Percentiles rank a stretch among this genome's conserved stretches.
Evolutionary conservation across 2,797 vertebrate species (phyloP).

Genomic region (Xiphophorus birchmanni): DNA sequence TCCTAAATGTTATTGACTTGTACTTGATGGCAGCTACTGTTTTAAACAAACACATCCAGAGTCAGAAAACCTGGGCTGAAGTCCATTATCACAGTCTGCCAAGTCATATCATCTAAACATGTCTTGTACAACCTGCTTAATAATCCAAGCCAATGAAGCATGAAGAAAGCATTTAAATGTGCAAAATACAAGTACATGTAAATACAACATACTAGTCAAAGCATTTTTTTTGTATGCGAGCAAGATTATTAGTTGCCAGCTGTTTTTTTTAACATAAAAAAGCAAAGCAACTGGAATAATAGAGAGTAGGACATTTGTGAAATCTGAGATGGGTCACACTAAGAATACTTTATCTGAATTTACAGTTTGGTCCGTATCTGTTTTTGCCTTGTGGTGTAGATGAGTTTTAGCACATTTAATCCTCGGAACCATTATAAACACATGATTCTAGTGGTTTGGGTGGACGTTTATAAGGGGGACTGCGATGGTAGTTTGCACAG

Average conservation of each 20-base stretch:
- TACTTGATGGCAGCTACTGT: neutral
- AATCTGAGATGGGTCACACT: neutral
- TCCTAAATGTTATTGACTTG: neutral
- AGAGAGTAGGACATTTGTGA: neutral
- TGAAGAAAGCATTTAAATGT: neutral
- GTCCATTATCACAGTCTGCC: neutral
- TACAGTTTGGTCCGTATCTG: neutral
- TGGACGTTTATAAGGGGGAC: neutral
- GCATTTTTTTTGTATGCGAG: neutral
- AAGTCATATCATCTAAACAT: neutral
- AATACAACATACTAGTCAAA: neutral
- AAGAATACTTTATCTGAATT: neutral
- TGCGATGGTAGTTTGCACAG: neutral
- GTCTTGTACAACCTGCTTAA: neutral
- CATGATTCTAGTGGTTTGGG: neutral
- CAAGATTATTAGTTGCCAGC: neutral
- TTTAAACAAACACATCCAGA: neutral
- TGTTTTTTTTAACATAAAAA: neutral
- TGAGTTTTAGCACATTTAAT: neutral
- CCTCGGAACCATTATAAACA: neutral
- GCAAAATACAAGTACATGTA: neutral
- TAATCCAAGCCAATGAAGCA: neutral
- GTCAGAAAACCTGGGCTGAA: neutral
- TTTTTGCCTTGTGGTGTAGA: neutral
- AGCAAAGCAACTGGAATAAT: neutral